Conservation (phyloP, 2,888 invertebrate species). For the Aleiodes leptofemur region DNA sequence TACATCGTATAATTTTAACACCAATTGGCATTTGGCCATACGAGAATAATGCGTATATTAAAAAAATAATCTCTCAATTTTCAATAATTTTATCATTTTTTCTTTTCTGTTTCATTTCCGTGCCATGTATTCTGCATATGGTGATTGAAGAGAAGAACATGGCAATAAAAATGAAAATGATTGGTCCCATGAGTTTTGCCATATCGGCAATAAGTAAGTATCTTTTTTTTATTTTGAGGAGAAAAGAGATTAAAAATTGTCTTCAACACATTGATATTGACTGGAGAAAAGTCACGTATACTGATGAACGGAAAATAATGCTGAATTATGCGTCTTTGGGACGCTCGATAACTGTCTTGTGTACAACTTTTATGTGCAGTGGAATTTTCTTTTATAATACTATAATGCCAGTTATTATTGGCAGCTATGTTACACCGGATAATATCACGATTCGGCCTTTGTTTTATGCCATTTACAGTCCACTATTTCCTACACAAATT, state of each 20-base stretch:
- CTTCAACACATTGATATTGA: conserved; percentile 44
- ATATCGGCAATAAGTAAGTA: conserved; percentile 3
- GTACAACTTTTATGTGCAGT: conserved; percentile 6
- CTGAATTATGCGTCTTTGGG: not conserved
- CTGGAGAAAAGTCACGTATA: conserved; percentile 27
- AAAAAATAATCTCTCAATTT: conserved; percentile 36
- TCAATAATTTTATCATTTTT: conserved; percentile 20
- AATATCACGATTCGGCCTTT: too few species aligned
- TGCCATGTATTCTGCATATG: conserved; percentile 32
- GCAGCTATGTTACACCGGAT: too few species aligned
- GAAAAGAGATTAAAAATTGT: conserved; percentile 22
- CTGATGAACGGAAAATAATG: conserved; percentile 36
- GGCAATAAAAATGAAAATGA: conserved; percentile 27
- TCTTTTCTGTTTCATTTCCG: conserved; percentile 21
- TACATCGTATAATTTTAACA: conserved; percentile 45
- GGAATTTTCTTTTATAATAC: conserved; percentile 32
- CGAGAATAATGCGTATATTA: conserved; percentile 18
- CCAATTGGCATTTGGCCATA: conserved; percentile 50
- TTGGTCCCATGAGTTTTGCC: conserved; percentile 39
- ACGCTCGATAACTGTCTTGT: conserved; percentile 2
- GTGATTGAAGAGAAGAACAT: conserved; percentile 26
- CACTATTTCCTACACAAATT: too few species aligned
- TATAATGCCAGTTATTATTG: too few species aligned
- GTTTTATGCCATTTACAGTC: too few species aligned
- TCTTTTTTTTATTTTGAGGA: conserved; percentile 3